A percentile compares a stretch with the other conserved stretches of the same genome.
Evolutionary conservation across 2,888 invertebrate species (phyloP).

Genomic region (Dorcus parallelipipedus): DNA sequence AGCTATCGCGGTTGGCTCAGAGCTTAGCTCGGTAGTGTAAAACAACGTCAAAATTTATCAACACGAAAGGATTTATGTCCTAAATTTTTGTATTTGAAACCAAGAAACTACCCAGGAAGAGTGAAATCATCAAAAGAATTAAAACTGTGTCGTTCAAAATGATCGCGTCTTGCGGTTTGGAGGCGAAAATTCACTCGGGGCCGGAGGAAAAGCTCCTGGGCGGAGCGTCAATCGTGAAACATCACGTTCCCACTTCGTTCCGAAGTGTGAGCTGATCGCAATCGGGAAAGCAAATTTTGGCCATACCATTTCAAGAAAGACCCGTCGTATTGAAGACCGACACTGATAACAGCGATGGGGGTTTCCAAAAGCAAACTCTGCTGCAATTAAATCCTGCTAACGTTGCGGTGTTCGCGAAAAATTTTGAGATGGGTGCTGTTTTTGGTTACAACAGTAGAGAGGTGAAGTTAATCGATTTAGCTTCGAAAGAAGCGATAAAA

Average conservation of each 20-base stretch:
- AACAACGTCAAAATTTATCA: not conserved
- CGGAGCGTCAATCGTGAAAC: conserved; percentile 12
- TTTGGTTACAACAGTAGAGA: conserved; percentile 34
- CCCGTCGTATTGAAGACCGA: conserved; percentile 8
- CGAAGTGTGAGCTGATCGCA: conserved; percentile 39
- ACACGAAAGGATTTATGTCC: not conserved
- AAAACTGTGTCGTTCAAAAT: conserved; percentile 26
- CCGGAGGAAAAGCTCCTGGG: conserved; percentile 50
- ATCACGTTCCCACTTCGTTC: conserved; percentile 27
- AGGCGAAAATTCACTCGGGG: conserved; percentile 54
- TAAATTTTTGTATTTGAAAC: too few relatives aligned
- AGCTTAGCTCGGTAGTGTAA: conserved; percentile 16
- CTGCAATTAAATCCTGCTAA: conserved; percentile 15
- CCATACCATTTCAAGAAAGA: conserved; percentile 6
- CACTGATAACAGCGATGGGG: not conserved
- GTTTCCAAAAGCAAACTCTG: conserved; percentile 3
- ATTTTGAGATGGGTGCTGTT: conserved; percentile 26
- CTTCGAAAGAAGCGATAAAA: conserved; percentile 23
- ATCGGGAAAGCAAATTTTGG: conserved; percentile 27
- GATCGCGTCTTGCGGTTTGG: conserved; percentile 56
- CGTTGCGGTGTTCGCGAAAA: conserved; percentile 31
- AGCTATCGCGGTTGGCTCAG: conserved; percentile 25
- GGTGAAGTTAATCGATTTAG: conserved; percentile 33
- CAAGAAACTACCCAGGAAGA: too few relatives aligned
- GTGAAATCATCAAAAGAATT: not conserved